Conservation (phyloP, 2,113 vertebrate species). For the Aptenodytes forsteri region DNA sequence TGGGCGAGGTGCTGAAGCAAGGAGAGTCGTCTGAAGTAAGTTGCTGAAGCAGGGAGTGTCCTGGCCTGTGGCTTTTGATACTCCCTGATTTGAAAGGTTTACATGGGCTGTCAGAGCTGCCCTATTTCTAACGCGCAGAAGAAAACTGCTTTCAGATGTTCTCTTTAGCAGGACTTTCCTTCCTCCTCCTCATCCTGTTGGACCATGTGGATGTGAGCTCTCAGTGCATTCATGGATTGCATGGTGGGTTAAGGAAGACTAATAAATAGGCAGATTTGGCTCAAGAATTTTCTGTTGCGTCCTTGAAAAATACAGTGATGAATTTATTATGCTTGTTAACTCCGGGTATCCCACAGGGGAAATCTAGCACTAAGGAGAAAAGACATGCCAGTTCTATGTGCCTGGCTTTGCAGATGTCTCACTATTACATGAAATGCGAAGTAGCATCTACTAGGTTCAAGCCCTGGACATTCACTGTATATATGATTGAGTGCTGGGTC, state of each 20-base stretch:
- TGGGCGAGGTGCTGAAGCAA: conserved; percentile 52
- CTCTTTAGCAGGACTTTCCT: background rate
- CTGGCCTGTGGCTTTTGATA: conserved; percentile 27
- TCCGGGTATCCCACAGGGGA: background rate
- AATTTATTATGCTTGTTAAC: background rate
- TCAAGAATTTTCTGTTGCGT: background rate
- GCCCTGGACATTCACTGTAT: background rate
- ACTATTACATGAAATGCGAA: background rate
- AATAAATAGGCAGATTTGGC: background rate
- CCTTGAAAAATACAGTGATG: background rate
- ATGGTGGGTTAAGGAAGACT: background rate
- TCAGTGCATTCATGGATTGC: background rate
- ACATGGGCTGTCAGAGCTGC: background rate
- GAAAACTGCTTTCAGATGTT: conserved; percentile 9
- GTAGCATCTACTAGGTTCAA: background rate
- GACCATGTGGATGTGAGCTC: background rate
- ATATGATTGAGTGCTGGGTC: background rate
- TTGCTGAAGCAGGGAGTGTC: conserved; percentile 25
- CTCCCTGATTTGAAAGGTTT: conserved; percentile 41
- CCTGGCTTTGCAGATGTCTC: background rate
- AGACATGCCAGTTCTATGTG: background rate
- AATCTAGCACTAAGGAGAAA: background rate
- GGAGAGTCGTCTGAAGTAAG: conserved; percentile 46
- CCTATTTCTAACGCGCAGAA: background rate
- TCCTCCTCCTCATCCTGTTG: background rate